phyloP scores from a whole-genome alignment of 1,140 invertebrate species.

The Daktulosphaira vitifoliae region DNA sequence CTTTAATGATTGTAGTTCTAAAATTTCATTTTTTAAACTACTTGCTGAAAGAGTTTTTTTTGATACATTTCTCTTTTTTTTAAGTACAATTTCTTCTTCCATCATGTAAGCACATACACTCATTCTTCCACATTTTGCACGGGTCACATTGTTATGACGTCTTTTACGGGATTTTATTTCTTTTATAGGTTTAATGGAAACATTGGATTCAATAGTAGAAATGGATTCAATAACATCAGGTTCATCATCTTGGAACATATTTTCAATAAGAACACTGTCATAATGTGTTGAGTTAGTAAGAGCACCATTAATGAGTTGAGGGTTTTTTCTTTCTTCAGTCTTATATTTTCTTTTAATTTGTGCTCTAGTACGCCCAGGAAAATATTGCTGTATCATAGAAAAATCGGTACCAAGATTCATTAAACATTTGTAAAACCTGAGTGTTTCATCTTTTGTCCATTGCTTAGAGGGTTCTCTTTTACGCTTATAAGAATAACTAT shows the following conservation, averaged over 20 bases:
- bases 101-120: conserved; percentile 15
- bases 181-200: no score
- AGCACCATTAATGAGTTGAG: conserved; percentile 50
- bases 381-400: conserved; percentile 72
- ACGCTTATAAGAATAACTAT: conserved; percentile 51
- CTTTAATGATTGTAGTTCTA: not conserved
- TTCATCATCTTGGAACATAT: conserved; percentile 34
- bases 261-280: conserved; percentile 46
- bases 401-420: conserved; percentile 83
- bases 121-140: conserved; percentile 11
- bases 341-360: conserved; percentile 76
- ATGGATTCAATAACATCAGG: not conserved
- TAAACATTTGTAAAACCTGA: conserved; percentile 79
- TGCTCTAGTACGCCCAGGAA: conserved; percentile 62
- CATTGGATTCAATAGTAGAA: not conserved
- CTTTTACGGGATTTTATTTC: not conserved
- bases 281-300: conserved; percentile 47
- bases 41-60: not conserved
- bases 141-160: not conserved
- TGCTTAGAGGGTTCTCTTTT: conserved; percentile 39
- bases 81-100: conserved; percentile 13
- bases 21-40: not conserved
- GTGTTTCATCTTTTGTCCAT: conserved; percentile 52
- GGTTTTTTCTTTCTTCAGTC: conserved; percentile 54
- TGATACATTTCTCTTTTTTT: not conserved